Evolutionary conservation across 2,797 vertebrate species (phyloP).

Genomic region (Pseudomugil gertrudae): DNA sequence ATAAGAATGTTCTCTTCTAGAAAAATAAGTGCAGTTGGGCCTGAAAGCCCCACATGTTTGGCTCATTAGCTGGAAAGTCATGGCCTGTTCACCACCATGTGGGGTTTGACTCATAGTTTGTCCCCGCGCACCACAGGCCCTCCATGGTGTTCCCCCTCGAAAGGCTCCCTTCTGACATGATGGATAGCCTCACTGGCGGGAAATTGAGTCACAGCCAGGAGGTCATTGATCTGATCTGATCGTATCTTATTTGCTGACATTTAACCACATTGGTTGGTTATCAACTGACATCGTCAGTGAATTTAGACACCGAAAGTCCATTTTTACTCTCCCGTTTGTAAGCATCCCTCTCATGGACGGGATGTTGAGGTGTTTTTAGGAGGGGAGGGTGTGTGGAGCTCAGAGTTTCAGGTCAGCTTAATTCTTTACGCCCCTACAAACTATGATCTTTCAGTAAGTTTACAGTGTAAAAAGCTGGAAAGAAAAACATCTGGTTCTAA

Average conservation of each 20-base stretch:
- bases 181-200: constrained; percentile 47
- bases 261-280: too few relatives aligned
- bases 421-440: too few relatives aligned
- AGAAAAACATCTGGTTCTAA: too few relatives aligned
- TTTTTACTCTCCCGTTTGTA: too few relatives aligned
- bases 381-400: background rate
- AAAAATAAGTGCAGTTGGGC: constrained; percentile 27
- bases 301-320: too few relatives aligned
- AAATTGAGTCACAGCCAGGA: constrained; percentile 42
- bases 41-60: constrained; percentile 52
- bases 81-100: constrained; percentile 32
- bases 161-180: constrained; percentile 56
- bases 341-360: too few relatives aligned
- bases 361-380: background rate
- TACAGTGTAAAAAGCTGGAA: too few relatives aligned
- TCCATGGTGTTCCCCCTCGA: constrained; percentile 46
- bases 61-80: constrained; percentile 46
- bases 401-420: too few relatives aligned
- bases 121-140: constrained; percentile 29
- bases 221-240: constrained; percentile 16
- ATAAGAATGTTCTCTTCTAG: constrained; percentile 37
- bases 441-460: too few relatives aligned
- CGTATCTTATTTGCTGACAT: too few relatives aligned
- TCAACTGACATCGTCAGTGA: too few relatives aligned
- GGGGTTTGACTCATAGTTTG: constrained; percentile 59